Evolutionary conservation across 2,113 vertebrate genomes (phyloP), one percentile per base, ranked within the genome.

Genomic region (Scomber colias): DNA sequence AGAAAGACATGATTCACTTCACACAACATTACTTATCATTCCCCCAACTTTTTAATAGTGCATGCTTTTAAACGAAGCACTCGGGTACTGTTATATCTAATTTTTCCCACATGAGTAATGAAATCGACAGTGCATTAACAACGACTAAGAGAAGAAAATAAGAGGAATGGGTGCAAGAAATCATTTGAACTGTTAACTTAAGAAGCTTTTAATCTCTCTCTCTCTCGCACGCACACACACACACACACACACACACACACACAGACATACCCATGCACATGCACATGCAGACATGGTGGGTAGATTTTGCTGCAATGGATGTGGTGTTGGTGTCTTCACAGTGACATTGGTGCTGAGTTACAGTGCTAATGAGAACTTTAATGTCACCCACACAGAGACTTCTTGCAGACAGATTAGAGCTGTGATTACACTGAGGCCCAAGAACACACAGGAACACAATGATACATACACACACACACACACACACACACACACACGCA

Each of bases 361-460:
- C 89, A 82, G 87, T 86, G 93, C 88, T 92, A 93, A 94, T 93
- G 91, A 94, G 88, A 92, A 90, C 92, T 92, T 91, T 86, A 92
- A 90, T 92, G 89, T 94, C 91, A 94, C 88, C 89, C 90, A 92
- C 90, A 91, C 88, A 90, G 77, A 88, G 89, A 89, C 77, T 90
- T 85, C 81, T 68, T 76, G 85, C 90, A 83, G 77, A 91, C 75
- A 91, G 86, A 92, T 92, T 90, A 90, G 92, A 91, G 69, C 79
- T 65, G 90, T 81, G 89, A 92, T 92, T 89, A 90, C 89, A 86
- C 90, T 62, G 68, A 89, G 83, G 81, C 82, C 67, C 67, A 53
- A 75, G 60, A 85, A 87, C 72, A 80, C 78, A 76, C 68, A 82
- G 77, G 73, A 84, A 71, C 82, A 84, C 79, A 74, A 64, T 59